Conservation (phyloP, 2,797 vertebrate species). For the Ispidina picta region DNA sequence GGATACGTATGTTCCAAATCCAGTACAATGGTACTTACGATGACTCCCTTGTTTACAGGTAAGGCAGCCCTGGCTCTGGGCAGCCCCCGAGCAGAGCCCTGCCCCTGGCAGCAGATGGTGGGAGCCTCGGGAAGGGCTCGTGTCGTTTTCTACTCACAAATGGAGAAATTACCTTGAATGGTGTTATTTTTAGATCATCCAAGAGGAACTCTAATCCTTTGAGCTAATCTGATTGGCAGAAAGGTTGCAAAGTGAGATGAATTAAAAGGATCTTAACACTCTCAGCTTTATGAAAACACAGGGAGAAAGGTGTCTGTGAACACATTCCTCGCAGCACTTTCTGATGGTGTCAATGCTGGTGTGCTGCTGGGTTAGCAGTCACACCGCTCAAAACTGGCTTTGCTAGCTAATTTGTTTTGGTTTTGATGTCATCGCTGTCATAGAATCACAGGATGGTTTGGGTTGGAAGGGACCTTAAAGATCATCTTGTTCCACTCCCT, state of each 20-base stretch:
- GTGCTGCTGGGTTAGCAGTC: slow-evolving; percentile 5
- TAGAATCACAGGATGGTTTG: not conserved
- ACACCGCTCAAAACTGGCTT: not conserved
- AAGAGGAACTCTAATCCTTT: slow-evolving; percentile 29
- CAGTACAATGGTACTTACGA: slow-evolving; percentile 98
- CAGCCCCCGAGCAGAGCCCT: not conserved
- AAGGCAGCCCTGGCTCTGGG: slow-evolving; percentile 41
- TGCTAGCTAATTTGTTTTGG: not conserved
- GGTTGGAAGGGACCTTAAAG: not conserved
- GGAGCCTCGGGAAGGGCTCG: not conserved
- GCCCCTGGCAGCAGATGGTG: not conserved
- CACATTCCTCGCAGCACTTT: not conserved
- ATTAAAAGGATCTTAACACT: not conserved
- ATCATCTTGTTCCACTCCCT: not conserved
- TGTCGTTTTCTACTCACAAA: not conserved
- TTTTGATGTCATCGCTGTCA: not conserved
- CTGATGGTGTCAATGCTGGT: not conserved
- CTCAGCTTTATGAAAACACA: not conserved
- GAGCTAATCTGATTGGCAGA: not conserved
- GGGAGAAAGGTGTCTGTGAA: not conserved
- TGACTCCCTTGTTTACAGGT: slow-evolving; percentile 99
- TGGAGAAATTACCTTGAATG: not conserved
- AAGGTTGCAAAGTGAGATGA: slow-evolving; percentile 18
- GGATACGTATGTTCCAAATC: slow-evolving; percentile 99
- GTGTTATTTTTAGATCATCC: slow-evolving; percentile 52